These are phyloP conservation scores for Myotis vivesi DNA, from an alignment of 2,797 vertebrate genomes.

Conservation along the genomic window DNA sequence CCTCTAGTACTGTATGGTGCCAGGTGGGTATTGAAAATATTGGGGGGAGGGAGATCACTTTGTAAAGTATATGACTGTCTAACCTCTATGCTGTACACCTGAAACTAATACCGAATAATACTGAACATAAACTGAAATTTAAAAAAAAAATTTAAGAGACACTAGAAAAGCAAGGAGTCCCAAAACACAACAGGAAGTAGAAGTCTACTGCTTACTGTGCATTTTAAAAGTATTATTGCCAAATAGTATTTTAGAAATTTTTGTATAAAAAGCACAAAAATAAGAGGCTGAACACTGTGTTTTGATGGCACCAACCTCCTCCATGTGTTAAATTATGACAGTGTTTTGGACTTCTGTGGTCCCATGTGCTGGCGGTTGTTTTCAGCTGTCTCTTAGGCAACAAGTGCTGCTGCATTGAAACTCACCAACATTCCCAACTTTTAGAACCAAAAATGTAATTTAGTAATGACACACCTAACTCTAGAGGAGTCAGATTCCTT, in stretches of 20 bases:
- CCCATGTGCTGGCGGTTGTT: conserved; percentile 69
- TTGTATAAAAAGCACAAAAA: conserved; percentile 57
- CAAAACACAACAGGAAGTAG: not conserved
- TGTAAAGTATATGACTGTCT: not conserved
- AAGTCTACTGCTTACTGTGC: not conserved
- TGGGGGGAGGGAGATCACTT: not conserved
- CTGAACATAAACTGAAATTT: not conserved
- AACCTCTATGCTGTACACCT: not conserved
- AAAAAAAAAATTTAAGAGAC: not conserved
- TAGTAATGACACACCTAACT: conserved; percentile 69
- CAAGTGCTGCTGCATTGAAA: conserved; percentile 54
- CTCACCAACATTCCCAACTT: conserved; percentile 62
- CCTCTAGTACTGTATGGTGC: not conserved
- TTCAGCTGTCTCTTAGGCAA: conserved; percentile 71
- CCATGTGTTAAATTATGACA: conserved; percentile 57
- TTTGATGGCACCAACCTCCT: not conserved
- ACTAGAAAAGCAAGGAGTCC: not conserved
- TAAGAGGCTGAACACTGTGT: conserved; percentile 37
- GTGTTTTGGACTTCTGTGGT: conserved; percentile 49
- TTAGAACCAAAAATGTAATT: conserved; percentile 57
- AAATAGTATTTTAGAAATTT: conserved; percentile 59
- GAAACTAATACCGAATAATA: not conserved
- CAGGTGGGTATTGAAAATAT: not conserved
- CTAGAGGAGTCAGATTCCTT: conserved; percentile 63
- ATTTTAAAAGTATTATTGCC: conserved; percentile 37